These are phyloP conservation scores for Cantharis flavilabris DNA, from an alignment of 2,888 invertebrate species.

Conservation along the genomic window DNA sequence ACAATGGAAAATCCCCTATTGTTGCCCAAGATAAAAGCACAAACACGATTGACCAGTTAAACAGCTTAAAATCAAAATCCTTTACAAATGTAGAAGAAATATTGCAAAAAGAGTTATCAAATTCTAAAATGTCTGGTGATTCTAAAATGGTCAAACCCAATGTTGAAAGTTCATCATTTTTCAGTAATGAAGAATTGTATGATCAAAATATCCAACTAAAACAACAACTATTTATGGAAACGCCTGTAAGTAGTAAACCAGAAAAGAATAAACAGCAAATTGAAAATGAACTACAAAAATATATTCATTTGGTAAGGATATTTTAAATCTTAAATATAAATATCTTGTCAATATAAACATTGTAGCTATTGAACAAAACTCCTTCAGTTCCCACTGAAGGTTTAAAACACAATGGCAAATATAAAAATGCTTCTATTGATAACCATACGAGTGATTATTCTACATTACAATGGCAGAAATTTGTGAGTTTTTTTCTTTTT, in stretches of 20 bases:
- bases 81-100: conserved; percentile 46
- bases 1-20: conserved; percentile 43
- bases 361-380: conserved; percentile 45
- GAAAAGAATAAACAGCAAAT: conserved; percentile 37
- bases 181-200: conserved; percentile 31
- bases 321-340: conserved; percentile 7
- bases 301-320: conserved; percentile 56
- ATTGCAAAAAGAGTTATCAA: conserved; percentile 25
- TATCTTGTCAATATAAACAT: conserved; percentile 4
- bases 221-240: conserved; percentile 41
- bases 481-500: neutral
- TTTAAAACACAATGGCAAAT: conserved; percentile 12
- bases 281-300: conserved; percentile 57
- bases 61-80: conserved; percentile 45
- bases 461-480: neutral
- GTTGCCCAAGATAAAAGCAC: conserved; percentile 22
- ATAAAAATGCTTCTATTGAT: neutral
- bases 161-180: conserved; percentile 16
- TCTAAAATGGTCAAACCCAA: neutral
- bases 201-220: conserved; percentile 30
- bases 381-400: conserved; percentile 39
- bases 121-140: conserved; percentile 1
- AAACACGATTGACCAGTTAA: conserved; percentile 44
- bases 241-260: conserved; percentile 48
- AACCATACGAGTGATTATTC: neutral